Percentiles rank a stretch among this genome's conserved stretches.
These are phyloP conservation scores for Cherax destructor DNA, from an alignment of 1,140 invertebrate genomes.

Conservation along the genomic window DNA sequence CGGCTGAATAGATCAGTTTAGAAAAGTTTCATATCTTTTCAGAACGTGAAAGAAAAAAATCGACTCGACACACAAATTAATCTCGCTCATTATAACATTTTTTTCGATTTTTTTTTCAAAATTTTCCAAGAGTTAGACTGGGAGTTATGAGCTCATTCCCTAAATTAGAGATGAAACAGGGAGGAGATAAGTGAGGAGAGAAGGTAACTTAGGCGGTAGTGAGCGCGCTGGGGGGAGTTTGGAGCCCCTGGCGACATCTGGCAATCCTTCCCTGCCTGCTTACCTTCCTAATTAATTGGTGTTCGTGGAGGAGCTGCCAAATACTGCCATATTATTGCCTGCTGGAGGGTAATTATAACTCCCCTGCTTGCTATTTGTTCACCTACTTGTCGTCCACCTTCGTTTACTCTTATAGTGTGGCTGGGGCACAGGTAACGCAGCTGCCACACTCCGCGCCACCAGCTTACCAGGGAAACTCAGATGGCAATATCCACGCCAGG, in stretches of 20 bases:
- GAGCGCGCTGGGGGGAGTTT: not conserved
- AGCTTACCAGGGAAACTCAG: not conserved
- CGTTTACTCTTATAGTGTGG: not conserved
- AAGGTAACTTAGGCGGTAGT: not conserved
- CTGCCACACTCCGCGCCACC: not conserved
- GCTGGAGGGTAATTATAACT: slow-evolving; percentile 1
- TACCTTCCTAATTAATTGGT: slow-evolving; percentile 61
- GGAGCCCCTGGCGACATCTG: slow-evolving; percentile 17
- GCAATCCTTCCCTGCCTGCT: slow-evolving; percentile 38
- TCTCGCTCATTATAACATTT: slow-evolving; percentile 33
- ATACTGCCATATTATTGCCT: slow-evolving; percentile 39
- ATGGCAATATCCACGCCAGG: not conserved
- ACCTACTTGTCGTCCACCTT: not conserved
- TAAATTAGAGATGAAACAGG: slow-evolving; percentile 13
- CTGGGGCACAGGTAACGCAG: not conserved
- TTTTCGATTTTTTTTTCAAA: slow-evolving; percentile 20
- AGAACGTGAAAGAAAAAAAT: slow-evolving; percentile 14
- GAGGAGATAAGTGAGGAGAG: not conserved
- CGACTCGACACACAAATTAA: slow-evolving; percentile 19
- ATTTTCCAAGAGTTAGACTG: slow-evolving; percentile 13
- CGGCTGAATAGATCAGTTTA: slow-evolving; percentile 24
- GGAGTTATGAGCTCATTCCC: slow-evolving; percentile 11
- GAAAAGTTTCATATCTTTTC: slow-evolving; percentile 34
- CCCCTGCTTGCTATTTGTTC: slow-evolving; percentile 3
- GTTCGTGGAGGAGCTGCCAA: slow-evolving; percentile 51